A percentile compares a stretch with the other conserved stretches of the same genome.
Conservation (phyloP, 2,797 vertebrate species). For the Garrulus glandarius region DNA sequence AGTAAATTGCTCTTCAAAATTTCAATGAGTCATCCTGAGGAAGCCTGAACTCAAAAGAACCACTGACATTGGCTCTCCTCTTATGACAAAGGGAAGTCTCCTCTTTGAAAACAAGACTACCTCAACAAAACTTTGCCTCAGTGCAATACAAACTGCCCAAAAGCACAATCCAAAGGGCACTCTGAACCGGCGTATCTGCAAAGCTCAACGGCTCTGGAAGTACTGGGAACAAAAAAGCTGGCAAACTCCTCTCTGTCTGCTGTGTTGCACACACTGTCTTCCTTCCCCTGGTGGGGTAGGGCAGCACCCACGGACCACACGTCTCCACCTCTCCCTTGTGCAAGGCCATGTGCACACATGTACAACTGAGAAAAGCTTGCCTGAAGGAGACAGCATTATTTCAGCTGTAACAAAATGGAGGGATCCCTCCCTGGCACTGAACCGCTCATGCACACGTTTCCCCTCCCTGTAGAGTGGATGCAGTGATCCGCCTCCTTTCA, state of each 20-base stretch:
- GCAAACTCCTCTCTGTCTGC: background rate
- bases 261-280: background rate
- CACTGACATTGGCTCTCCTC: background rate
- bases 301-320: fast-evolving
- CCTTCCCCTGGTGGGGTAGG: background rate
- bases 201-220: background rate
- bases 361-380: background rate
- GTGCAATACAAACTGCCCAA: background rate
- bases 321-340: background rate
- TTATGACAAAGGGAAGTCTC: background rate
- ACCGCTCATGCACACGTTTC: fast-evolving
- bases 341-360: fast-evolving
- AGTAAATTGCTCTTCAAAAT: background rate
- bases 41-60: background rate
- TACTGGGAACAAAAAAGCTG: background rate
- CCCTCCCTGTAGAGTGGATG: background rate
- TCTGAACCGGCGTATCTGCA: background rate
- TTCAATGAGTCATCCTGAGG: background rate
- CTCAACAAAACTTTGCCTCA: background rate
- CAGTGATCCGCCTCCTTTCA: slow-evolving; percentile 23
- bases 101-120: background rate
- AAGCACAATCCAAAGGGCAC: background rate
- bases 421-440: background rate
- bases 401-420: slow-evolving; percentile 27
- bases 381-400: background rate